Evolutionary conservation across 2,888 invertebrate species (phyloP), one percentile per base, ranked within the genome.

Genomic region (Dryomyza anilis): DNA sequence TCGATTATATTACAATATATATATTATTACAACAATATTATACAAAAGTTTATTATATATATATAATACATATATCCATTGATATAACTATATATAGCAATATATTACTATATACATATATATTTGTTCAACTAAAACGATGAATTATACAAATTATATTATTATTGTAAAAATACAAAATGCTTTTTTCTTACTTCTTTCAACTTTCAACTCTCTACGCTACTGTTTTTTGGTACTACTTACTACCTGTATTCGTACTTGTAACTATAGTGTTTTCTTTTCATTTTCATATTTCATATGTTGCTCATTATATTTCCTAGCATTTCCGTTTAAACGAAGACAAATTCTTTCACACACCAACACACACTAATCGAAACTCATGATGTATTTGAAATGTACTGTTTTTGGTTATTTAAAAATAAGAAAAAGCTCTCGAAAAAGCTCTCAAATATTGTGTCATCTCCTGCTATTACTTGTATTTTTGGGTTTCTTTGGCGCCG

Each of bases 141-240:
- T 57, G 50, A 75, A 76, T 76, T 76, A 76, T 76, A 76, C 75
- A 73, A 75, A 75, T 76, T 63, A 57, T 45, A 63, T 56, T 63
- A 46, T 76, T 76, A 76, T 76, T 76, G 76, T 76, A 76, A 76
- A 76, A 67, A 56, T 43, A 48, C 30, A 61, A 67, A 64, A 27
- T 64, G 67, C 58, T 64, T 64, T 67, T 66, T 67, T 64, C 61
- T 67, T 64, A 56, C 55, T 59, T 27, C n/a, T 30, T 48, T 56
- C 19, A 52, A 33, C 19, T 64, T 46, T 58, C n/a, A n/a, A n/a
- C n/a, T n/a, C 53, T 25, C 60, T 50, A 56, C 46, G 53, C 48
- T 56, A 48, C 55, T n/a, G n/a, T n/a, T n/a, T n/a, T n/a, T n/a
- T n/a, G n/a, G n/a, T n/a, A n/a, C n/a, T n/a, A n/a, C n/a, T n/a